phyloP scores from a whole-genome alignment of 2,797 vertebrate species.

The Harpagifer antarcticus region DNA sequence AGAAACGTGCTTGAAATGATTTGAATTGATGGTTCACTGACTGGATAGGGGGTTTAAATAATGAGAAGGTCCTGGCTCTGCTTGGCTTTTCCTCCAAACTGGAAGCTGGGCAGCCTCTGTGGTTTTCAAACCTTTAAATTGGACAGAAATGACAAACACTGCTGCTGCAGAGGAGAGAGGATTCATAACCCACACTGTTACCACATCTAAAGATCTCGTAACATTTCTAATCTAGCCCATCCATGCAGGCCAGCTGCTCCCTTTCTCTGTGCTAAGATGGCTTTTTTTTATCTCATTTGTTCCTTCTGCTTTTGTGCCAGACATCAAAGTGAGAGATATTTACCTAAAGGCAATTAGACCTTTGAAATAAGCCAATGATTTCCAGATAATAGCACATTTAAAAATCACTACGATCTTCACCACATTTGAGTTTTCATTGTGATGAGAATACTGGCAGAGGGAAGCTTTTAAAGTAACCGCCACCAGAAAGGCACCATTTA shows the following conservation, averaged over 20 bases:
- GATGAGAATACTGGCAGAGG: slow-evolving; percentile 16
- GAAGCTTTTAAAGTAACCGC: slow-evolving; percentile 28
- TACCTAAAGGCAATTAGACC: slow-evolving; percentile 57
- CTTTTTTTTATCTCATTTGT: slow-evolving; percentile 47
- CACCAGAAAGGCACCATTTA: slow-evolving; percentile 54
- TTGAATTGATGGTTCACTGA: slow-evolving; percentile 12
- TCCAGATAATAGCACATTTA: slow-evolving; percentile 34
- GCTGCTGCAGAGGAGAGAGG: slow-evolving; percentile 34
- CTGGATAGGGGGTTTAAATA: slow-evolving; percentile 23
- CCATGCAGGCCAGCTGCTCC: slow-evolving; percentile 57
- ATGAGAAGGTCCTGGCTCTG: slow-evolving; percentile 22
- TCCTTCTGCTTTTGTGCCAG: slow-evolving; percentile 38
- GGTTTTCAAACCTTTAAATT: slow-evolving; percentile 50
- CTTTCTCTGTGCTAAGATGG: slow-evolving; percentile 26
- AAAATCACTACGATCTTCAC: slow-evolving; percentile 15
- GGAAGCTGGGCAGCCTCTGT: slow-evolving; percentile 46
- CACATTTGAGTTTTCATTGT: slow-evolving; percentile 18
- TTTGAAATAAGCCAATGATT: slow-evolving; percentile 37
- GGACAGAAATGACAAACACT: slow-evolving; percentile 63
- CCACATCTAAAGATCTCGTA: slow-evolving; percentile 67
- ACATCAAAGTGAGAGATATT: slow-evolving; percentile 59
- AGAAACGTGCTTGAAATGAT: slow-evolving; percentile 30
- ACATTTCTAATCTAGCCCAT: slow-evolving; percentile 55
- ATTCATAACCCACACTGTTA: slow-evolving; percentile 44
- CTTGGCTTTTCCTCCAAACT: slow-evolving; percentile 18